These are phyloP conservation scores for Catostomus latipinnis DNA, from an alignment of 2,797 vertebrate genomes.

Conservation along the genomic window DNA sequence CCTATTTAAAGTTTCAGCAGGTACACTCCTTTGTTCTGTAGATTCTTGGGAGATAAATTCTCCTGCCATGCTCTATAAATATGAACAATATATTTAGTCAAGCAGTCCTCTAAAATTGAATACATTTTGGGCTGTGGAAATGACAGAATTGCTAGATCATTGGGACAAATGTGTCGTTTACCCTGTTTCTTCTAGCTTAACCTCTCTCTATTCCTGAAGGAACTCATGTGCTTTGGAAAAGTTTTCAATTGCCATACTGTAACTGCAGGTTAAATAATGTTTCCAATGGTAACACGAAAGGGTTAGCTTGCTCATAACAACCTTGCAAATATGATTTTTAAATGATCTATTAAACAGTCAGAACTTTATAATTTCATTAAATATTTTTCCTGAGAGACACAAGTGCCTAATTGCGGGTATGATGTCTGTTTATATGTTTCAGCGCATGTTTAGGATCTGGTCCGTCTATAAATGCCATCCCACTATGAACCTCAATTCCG, in stretches of 20 bases:
- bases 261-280: background rate
- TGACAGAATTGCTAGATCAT: background rate
- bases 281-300: background rate
- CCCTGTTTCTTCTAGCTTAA: conserved; percentile 91
- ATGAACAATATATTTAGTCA: conserved; percentile 36
- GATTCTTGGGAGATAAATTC: conserved; percentile 83
- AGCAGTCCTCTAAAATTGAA: background rate
- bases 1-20: conserved; percentile 86
- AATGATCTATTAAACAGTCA: background rate
- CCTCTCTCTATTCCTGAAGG: conserved; percentile 87
- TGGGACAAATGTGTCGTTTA: conserved; percentile 51
- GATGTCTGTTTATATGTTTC: conserved; percentile 25
- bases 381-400: too few relatives aligned
- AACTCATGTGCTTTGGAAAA: conserved; percentile 84
- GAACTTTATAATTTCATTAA: background rate
- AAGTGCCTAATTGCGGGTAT: background rate
- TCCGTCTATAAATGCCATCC: conserved; percentile 41
- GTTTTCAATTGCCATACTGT: conserved; percentile 78
- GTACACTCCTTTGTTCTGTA: conserved; percentile 91
- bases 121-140: background rate
- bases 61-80: conserved; percentile 87
- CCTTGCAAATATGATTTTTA: too few relatives aligned
- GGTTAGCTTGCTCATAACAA: background rate
- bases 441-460: background rate
- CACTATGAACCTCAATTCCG: background rate